phyloP scores from a whole-genome alignment of 2,113 vertebrate genomes.

The Petrocephalus microphthalmus region DNA sequence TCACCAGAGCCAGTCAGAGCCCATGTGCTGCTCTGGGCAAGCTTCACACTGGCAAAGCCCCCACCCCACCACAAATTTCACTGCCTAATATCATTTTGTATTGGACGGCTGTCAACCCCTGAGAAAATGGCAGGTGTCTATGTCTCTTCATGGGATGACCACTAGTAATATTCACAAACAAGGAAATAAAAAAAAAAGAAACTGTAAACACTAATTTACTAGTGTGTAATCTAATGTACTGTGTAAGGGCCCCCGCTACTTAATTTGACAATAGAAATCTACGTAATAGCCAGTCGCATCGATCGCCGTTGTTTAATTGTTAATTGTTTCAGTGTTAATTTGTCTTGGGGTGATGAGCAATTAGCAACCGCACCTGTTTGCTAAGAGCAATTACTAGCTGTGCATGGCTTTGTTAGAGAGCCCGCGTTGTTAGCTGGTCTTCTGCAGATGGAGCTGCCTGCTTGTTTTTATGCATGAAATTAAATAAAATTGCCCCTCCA shows the following conservation, averaged over 20 bases:
- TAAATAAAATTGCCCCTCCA: not conserved
- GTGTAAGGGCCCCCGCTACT: not conserved
- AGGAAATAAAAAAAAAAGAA: not conserved
- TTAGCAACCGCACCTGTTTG: conserved; percentile 4
- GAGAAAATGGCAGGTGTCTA: not conserved
- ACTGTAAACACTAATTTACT: too few relatives aligned
- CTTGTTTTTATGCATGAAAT: not conserved
- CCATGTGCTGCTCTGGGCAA: not conserved
- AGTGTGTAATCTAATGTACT: not conserved
- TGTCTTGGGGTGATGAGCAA: not conserved
- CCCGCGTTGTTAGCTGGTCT: not conserved
- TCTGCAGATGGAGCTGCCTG: not conserved
- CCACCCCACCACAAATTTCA: not conserved
- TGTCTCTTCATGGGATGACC: not conserved
- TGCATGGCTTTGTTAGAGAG: not conserved
- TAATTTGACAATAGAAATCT: conserved; percentile 6
- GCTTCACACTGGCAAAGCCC: not conserved
- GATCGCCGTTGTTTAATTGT: conserved; percentile 4
- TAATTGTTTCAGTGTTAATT: conserved; percentile 1
- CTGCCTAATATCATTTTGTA: not conserved
- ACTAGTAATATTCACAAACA: not conserved
- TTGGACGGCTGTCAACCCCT: not conserved
- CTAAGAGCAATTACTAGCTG: not conserved
- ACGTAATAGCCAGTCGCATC: conserved; percentile 1
- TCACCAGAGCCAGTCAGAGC: not conserved